Conservation (phyloP, 1,140 invertebrate species). For the Heliconius eleuchia region DNA sequence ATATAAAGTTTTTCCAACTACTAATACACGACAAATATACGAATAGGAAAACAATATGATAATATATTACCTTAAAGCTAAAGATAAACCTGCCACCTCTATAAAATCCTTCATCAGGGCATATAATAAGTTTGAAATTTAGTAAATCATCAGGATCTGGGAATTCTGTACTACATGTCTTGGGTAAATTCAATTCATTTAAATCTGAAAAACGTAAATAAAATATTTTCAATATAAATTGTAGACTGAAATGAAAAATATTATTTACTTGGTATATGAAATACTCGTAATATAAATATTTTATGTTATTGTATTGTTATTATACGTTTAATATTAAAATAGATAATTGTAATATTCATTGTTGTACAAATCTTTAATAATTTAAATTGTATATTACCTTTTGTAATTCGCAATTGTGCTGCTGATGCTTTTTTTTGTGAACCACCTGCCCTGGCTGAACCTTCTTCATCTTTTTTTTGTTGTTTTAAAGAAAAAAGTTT, state of each 20-base stretch:
- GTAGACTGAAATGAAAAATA: not conserved
- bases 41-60: conserved; percentile 11
- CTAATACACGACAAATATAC: too few species aligned
- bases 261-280: not conserved
- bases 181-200: conserved; percentile 98
- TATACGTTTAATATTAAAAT: conserved; percentile 8
- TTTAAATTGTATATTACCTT: conserved; percentile 85
- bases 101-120: conserved; percentile 99
- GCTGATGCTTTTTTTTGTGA: conserved; percentile 96
- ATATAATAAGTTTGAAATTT: conserved; percentile 97
- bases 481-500: conserved; percentile 99
- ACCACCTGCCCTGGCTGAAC: conserved; percentile 87
- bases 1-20: not conserved
- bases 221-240: not conserved
- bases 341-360: not conserved
- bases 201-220: conserved; percentile 89
- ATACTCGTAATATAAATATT: too few species aligned
- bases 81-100: conserved; percentile 96
- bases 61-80: conserved; percentile 90
- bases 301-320: too few species aligned
- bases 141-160: conserved; percentile 97
- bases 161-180: conserved; percentile 97
- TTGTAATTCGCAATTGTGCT: conserved; percentile 97
- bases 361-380: conserved; percentile 4
- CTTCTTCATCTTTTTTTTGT: conserved; percentile 98